Conservation (phyloP, 1,140 invertebrate species). For the Gryllus bimaculatus region DNA sequence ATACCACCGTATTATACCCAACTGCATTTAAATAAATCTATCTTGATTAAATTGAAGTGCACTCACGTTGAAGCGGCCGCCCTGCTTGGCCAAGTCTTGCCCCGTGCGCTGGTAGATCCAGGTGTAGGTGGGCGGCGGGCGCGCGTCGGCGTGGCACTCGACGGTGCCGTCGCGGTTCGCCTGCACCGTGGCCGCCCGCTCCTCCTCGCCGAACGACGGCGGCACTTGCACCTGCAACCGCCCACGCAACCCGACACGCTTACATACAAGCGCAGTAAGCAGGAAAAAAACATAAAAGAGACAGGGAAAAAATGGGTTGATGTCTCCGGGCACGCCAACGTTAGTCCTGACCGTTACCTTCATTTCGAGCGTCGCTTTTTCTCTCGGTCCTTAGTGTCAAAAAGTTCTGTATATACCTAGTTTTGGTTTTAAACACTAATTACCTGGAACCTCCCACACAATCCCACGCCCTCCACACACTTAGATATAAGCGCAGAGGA, state of each 20-base stretch:
- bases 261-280: too few relatives aligned
- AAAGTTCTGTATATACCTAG: too few relatives aligned
- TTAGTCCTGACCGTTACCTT: background rate
- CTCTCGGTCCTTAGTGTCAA: too few relatives aligned
- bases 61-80: constrained; percentile 46
- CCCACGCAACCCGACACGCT: background rate
- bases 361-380: background rate
- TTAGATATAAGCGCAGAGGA: too few relatives aligned
- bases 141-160: constrained; percentile 66
- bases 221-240: constrained; percentile 57
- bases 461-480: too few relatives aligned
- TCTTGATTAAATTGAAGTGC: background rate
- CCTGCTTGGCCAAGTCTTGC: constrained; percentile 54
- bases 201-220: constrained; percentile 54
- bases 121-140: constrained; percentile 66
- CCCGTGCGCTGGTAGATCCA: constrained; percentile 53
- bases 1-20: too few relatives aligned
- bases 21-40: too few relatives aligned
- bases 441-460: too few relatives aligned
- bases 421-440: too few relatives aligned
- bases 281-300: too few relatives aligned
- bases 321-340: background rate
- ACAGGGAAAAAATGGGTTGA: background rate
- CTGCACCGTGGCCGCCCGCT: constrained; percentile 49
- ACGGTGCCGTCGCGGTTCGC: constrained; percentile 68